Evolutionary conservation across 2,797 vertebrate species (phyloP).

Genomic region (Rousettus madagascariensis): DNA sequence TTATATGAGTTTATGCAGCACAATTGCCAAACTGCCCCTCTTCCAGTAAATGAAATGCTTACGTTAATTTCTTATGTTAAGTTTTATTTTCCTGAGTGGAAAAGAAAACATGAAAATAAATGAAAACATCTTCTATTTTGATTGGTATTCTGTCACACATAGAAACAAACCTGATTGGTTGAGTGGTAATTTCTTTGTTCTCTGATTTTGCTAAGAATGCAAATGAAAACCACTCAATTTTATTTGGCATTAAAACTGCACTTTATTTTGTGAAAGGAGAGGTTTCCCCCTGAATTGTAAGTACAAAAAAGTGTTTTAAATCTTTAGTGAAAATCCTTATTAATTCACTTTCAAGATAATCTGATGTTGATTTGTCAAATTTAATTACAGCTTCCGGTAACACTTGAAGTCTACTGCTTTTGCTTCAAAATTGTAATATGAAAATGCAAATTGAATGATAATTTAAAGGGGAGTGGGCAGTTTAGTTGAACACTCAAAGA

Average conservation of each 20-base stretch:
- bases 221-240: slow-evolving; percentile 88
- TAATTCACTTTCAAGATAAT: slow-evolving; percentile 99
- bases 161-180: slow-evolving; percentile 85
- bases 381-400: slow-evolving; percentile 99
- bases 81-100: slow-evolving; percentile 79
- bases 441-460: slow-evolving; percentile 98
- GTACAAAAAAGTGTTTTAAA: slow-evolving; percentile 87
- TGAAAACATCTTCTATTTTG: slow-evolving; percentile 85
- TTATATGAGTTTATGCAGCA: slow-evolving; percentile 47
- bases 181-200: slow-evolving; percentile 89
- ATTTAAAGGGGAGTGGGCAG: slow-evolving; percentile 97
- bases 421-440: slow-evolving; percentile 98
- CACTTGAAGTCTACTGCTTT: slow-evolving; percentile 97
- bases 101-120: slow-evolving; percentile 82
- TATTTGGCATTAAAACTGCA: slow-evolving; percentile 87
- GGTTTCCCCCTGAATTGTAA: slow-evolving; percentile 88
- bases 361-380: slow-evolving; percentile 99
- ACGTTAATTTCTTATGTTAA: slow-evolving; percentile 78
- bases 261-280: slow-evolving; percentile 87
- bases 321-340: slow-evolving; percentile 93
- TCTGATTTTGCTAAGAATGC: slow-evolving; percentile 87
- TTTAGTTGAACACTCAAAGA: slow-evolving; percentile 97
- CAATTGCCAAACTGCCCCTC: slow-evolving; percentile 54
- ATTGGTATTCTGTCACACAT: slow-evolving; percentile 84
- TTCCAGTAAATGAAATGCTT: slow-evolving; percentile 73